Base-by-base conservation (phyloP, 2,113 vertebrate species). In the Upupa epops region DNA sequence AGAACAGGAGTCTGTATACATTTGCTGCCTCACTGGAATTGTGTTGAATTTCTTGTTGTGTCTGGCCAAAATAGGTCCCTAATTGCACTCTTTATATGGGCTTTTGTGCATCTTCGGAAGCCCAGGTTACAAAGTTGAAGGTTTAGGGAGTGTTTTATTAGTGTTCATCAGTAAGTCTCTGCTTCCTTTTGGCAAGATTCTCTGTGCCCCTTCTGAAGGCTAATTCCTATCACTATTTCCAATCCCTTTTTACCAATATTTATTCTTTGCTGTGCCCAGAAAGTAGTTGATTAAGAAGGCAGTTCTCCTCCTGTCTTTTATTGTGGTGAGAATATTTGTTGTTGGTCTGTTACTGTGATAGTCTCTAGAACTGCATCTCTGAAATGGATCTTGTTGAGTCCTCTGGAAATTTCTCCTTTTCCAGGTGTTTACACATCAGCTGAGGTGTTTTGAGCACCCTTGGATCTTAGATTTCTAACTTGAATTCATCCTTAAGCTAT, bases 231-330 rank as follows among this genome's bases (percentile, higher is more conserved):
- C 22, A 9, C 42, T 9, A 7, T 85, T 90, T 92, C 64, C 75
- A 94, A 65, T 42, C 51, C 52, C 13, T 78, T 73, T 77, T 90
- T 63, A 65, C 56, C 90, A 95, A 95, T 93, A 90, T 74, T 96
- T 93, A 61, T 17, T 83, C 42, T 78, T 80, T 78, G 55, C 28
- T 83, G 14, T 83, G 59, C 15, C 29, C 24, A 76, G 32, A 78
- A 85, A 49, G n/a, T 49, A 78, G 9, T 89, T 72, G 55, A 70
- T 17, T 60, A 65, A 87, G 86, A 75, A 65, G 9, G 17, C 11
- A 66, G 2, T 66, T 83, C 19, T 84, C 19, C 25, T 37, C 3
- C 1, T 54, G 13, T 16, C 20, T 59, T 8, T 42, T 60, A 6
- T 10, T 78, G 48, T 75, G 71, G 46, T 46, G 66, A 75, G 69